Evolutionary conservation across 1,140 invertebrate genomes (phyloP).

Genomic region (Eumaeus atala): DNA sequence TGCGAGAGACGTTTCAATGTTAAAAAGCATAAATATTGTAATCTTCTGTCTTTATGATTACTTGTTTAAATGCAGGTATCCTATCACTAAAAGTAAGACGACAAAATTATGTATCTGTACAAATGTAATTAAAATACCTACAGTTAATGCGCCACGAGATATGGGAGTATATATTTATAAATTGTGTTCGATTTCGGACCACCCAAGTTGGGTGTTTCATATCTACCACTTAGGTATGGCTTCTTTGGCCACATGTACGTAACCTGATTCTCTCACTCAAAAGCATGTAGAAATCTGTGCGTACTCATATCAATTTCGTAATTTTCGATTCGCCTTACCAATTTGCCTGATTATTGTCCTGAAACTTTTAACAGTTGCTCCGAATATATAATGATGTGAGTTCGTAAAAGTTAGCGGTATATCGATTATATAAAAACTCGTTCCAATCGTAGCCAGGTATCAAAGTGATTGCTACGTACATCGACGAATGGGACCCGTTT

Average conservation of each 20-base stretch:
- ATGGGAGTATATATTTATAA: no score
- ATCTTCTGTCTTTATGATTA: no score
- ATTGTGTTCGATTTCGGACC: constrained; percentile 47
- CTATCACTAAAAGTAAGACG: background rate
- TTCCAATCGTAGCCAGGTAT: constrained; percentile 16
- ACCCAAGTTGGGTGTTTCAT: constrained; percentile 51
- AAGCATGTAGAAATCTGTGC: constrained; percentile 11
- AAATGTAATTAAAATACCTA: no score
- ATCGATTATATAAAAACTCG: constrained; percentile 40
- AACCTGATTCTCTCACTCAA: constrained; percentile 13
- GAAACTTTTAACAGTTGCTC: constrained; percentile 30
- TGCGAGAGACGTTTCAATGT: no score
- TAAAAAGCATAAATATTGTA: no score
- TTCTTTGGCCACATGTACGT: constrained; percentile 16
- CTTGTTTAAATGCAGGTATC: constrained; percentile 17
- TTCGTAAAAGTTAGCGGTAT: constrained; percentile 34
- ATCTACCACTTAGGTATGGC: constrained; percentile 23
- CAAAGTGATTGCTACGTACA: background rate
- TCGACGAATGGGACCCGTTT: constrained; percentile 1
- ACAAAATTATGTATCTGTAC: background rate
- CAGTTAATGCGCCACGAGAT: constrained; percentile 40
- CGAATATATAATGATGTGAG: constrained; percentile 55
- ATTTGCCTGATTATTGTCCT: constrained; percentile 48
- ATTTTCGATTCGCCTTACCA: constrained; percentile 56
- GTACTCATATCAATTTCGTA: constrained; percentile 42